Conservation (phyloP, 2,113 vertebrate species). For the Brachypodius melanocephalos region DNA sequence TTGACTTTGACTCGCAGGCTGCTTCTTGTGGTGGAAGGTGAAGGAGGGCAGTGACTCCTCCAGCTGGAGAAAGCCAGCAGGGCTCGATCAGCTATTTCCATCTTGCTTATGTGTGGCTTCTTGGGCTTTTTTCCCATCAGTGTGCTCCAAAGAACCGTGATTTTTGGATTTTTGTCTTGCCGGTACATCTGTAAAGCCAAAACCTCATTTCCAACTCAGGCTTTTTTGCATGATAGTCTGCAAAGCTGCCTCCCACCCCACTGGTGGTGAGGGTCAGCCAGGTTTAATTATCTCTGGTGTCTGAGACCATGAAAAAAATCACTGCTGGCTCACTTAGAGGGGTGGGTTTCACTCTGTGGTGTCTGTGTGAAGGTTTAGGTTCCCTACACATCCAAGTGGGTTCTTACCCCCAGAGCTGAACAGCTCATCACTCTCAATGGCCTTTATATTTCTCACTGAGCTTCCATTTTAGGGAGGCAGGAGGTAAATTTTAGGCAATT, state of each 20-base stretch:
- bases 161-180: rapidly evolving
- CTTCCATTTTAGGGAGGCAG: background rate
- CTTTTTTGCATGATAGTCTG: background rate
- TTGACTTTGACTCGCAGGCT: background rate
- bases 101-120: background rate
- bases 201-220: background rate
- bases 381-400: background rate
- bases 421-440: background rate
- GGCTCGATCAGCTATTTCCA: background rate
- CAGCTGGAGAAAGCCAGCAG: background rate
- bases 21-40: background rate
- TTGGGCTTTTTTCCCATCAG: background rate
- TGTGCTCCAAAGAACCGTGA: background rate
- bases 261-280: background rate
- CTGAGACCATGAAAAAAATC: background rate
- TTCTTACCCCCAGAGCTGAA: background rate
- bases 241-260: background rate
- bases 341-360: background rate
- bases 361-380: background rate
- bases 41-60: background rate
- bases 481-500: background rate
- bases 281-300: background rate
- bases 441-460: background rate
- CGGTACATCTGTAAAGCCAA: background rate
- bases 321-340: rapidly evolving